Evolutionary conservation across 2,797 vertebrate species (phyloP).

Genomic region (Sebastes umbrosus): DNA sequence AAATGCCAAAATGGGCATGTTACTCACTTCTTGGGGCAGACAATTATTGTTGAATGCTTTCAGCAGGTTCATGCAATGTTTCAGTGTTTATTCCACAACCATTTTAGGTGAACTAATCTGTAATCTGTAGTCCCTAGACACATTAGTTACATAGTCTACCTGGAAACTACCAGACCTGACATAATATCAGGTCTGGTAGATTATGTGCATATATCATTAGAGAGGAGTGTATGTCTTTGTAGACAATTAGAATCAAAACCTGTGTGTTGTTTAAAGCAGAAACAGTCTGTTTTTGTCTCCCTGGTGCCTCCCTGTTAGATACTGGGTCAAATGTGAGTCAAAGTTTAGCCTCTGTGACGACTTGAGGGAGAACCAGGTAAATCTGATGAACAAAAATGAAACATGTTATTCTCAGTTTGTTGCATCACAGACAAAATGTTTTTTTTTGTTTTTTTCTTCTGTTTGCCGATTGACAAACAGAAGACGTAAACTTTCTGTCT

Average conservation of each 20-base stretch:
- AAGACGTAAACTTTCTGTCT: conserved; percentile 22
- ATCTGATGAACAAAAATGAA: neutral
- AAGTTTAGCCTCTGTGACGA: neutral
- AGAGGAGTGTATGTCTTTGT: neutral
- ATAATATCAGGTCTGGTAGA: neutral
- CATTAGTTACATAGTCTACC: neutral
- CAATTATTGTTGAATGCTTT: neutral
- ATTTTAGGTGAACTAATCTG: neutral
- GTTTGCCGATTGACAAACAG: conserved; percentile 24
- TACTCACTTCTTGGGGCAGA: neutral
- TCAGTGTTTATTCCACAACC: neutral
- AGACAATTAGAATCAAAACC: neutral
- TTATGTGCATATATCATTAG: neutral
- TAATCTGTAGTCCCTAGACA: neutral
- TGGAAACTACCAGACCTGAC: neutral
- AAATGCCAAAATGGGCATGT: neutral
- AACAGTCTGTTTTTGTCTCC: neutral
- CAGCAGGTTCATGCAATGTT: neutral
- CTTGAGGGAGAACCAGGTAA: neutral
- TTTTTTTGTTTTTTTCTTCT: conserved; percentile 30
- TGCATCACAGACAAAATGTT: conserved; percentile 72
- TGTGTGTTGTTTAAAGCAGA: neutral
- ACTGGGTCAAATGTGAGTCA: neutral
- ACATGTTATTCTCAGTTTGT: conserved; percentile 26
- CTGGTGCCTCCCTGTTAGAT: neutral